Evolutionary conservation across 2,797 vertebrate genomes (phyloP), one percentile per base, ranked within the genome.

Genomic region (Pangasius djambal): DNA sequence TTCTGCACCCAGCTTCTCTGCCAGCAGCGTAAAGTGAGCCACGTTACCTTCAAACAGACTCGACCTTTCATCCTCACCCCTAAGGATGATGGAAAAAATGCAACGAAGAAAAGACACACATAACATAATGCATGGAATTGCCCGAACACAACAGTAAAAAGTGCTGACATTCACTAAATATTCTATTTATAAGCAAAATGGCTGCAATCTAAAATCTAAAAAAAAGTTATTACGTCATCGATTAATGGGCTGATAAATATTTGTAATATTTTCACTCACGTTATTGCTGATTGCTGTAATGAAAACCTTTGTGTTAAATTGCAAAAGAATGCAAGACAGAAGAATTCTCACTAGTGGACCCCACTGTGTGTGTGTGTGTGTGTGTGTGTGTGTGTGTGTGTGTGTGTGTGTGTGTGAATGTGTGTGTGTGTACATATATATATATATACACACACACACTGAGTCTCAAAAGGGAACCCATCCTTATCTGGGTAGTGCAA

Each of bases 1-100:
- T 93, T 94, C 93, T 88, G 89, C 61, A 93, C 92, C 93, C 94
- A 92, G 94, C 92, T 92, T 93, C 92, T 88, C 89, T 90, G 93
- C 89, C 91, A 89, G 93, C 93, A 93, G 93, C 93, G 96, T 95
- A 95, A 96, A 95, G 92, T 90, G 95, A 96, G 93, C 94, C 93
- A 86, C 89, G 89, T 94, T 95, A 95, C 96, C 95, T 95, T 96
- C 95, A 95, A 92, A 94, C 88, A 57, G 57, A 85, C 91, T 85
- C 65, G 55, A 90, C 92, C 91, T 94, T 93, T 88, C 92, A 89
- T 88, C 86, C 74, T 90, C 34, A 89, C 61, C 87, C 85, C 61
- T 86, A 77, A 88, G 72, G 83, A 90, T 85, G 88, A 89, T 90
- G 91, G 90, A 95, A 91, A 94, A 44, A 92, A 95, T 93, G 95